Percentiles rank a stretch among this genome's conserved stretches.
Evolutionary conservation across 2,888 invertebrate species (phyloP).

Genomic region (Harpalus rufipes): DNA sequence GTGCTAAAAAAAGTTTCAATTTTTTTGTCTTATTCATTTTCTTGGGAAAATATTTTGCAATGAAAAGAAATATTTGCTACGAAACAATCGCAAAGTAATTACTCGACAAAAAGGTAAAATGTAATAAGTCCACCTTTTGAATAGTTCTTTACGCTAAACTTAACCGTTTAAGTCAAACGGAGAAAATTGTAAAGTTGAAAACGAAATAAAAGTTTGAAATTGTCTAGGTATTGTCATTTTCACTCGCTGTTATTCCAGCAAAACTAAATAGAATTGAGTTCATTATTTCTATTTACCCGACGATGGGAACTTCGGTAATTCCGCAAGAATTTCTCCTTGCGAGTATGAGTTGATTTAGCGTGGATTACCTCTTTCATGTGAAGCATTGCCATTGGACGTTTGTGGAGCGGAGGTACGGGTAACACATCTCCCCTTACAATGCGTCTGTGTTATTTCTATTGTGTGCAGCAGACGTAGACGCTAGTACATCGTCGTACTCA

Average conservation of each 20-base stretch:
- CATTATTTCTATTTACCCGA: conserved; percentile 51
- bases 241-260: conserved; percentile 42
- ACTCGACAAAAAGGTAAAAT: neutral
- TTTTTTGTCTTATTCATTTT: neutral
- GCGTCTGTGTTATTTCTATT: conserved; percentile 44
- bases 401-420: neutral
- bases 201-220: conserved; percentile 46
- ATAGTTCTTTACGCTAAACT: conserved; percentile 10
- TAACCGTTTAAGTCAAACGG: conserved; percentile 30
- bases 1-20: neutral
- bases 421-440: conserved; percentile 32
- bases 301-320: conserved; percentile 35
- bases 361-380: conserved; percentile 47
- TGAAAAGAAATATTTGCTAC: conserved; percentile 2
- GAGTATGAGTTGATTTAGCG: conserved; percentile 44
- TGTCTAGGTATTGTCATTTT: conserved; percentile 48
- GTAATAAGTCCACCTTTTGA: neutral
- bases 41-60: neutral
- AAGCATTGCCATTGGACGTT: conserved; percentile 27
- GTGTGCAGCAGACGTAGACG: neutral
- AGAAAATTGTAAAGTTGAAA: conserved; percentile 40
- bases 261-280: conserved; percentile 44
- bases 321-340: conserved; percentile 23
- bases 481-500: conserved; percentile 7
- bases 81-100: conserved; percentile 15